Evolutionary conservation across 2,113 vertebrate species (phyloP).

Genomic region (Tupaia chinensis): DNA sequence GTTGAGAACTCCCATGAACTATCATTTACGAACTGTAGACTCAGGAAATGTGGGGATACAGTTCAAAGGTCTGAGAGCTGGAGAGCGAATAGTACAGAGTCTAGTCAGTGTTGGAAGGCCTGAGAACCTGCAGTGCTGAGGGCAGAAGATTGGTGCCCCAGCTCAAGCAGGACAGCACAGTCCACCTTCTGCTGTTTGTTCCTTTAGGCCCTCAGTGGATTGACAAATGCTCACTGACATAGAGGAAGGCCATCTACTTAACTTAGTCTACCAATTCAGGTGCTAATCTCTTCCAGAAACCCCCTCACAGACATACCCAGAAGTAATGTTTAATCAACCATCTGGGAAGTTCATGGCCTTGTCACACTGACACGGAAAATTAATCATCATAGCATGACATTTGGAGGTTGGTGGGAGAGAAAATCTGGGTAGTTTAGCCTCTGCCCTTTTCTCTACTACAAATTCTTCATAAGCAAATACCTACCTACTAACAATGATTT

Average conservation of each 20-base stretch:
- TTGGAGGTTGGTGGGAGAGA: background rate
- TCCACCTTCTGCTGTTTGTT: background rate
- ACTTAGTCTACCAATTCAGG: background rate
- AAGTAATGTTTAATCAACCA: background rate
- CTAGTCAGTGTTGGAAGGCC: background rate
- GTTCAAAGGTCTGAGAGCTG: background rate
- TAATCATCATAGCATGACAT: too few species aligned
- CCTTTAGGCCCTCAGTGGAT: rapidly evolving
- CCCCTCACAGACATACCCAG: background rate
- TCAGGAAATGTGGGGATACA: background rate
- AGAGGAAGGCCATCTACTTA: background rate
- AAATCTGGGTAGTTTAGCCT: background rate
- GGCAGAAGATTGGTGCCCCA: background rate
- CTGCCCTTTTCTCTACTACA: background rate
- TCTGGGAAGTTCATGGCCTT: background rate
- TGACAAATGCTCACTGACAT: rapidly evolving
- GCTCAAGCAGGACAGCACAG: background rate
- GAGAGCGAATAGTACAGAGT: background rate
- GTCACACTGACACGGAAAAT: background rate
- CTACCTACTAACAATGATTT: background rate
- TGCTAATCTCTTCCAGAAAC: background rate
- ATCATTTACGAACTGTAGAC: background rate
- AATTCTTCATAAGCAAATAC: background rate
- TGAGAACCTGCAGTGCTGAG: background rate
- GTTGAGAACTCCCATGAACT: background rate